A percentile compares a stretch with the other conserved stretches of the same genome.
These are phyloP conservation scores for Endotricha flammealis DNA, from an alignment of 2,888 invertebrate species.

Conservation along the genomic window DNA sequence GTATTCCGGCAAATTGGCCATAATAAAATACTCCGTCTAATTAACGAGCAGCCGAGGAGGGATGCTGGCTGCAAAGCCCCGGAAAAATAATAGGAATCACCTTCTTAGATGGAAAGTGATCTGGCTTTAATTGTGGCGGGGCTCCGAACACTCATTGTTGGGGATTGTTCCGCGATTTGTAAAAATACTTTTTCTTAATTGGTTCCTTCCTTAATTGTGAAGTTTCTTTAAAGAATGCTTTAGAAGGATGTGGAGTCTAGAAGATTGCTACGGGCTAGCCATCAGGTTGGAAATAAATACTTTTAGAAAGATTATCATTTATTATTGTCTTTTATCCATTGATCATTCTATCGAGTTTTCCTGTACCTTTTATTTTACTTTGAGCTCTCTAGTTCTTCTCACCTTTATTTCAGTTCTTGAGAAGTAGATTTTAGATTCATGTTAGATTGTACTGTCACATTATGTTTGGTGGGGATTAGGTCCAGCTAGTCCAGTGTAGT, in stretches of 20 bases:
- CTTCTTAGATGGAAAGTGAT: slow-evolving; percentile 65
- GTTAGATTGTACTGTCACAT: neutral
- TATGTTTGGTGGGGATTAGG: neutral
- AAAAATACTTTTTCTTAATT: slow-evolving; percentile 10
- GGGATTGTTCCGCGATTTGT: slow-evolving; percentile 16
- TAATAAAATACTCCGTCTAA: slow-evolving; percentile 71
- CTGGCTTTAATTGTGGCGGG: slow-evolving; percentile 50
- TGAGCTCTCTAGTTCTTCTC: too few species aligned
- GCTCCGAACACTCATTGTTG: slow-evolving; percentile 19
- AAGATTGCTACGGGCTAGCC: too few species aligned
- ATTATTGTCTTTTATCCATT: too few species aligned
- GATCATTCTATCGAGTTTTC: too few species aligned
- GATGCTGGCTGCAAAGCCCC: slow-evolving; percentile 21
- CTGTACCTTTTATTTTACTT: too few species aligned
- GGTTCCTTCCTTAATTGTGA: neutral
- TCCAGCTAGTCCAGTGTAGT: neutral
- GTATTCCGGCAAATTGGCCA: slow-evolving; percentile 71
- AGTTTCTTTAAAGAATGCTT: too few species aligned
- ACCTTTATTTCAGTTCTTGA: too few species aligned
- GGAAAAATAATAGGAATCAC: slow-evolving; percentile 69
- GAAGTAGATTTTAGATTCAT: too few species aligned
- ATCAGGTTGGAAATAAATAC: too few species aligned
- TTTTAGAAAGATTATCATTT: too few species aligned
- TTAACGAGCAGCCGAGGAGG: slow-evolving; percentile 46
- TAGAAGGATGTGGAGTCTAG: too few species aligned